Percentiles rank a stretch among this genome's conserved stretches.
phyloP scores from a whole-genome alignment of 2,888 invertebrate genomes.

The Apodemia hepburni region DNA sequence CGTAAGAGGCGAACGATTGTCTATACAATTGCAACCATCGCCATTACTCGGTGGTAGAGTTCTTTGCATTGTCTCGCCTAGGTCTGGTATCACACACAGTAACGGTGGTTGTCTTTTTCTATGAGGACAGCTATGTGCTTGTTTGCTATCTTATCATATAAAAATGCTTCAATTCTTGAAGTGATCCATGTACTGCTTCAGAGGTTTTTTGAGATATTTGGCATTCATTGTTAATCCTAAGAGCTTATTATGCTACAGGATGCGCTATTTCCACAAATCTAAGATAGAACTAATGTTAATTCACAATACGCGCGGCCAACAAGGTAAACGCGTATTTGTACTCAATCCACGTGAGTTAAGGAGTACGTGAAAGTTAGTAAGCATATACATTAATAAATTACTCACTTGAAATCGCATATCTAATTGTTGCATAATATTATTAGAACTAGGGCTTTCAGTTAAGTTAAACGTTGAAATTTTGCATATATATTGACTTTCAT shows the following conservation, averaged over 20 bases:
- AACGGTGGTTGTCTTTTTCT: too few species aligned
- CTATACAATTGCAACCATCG: too few species aligned
- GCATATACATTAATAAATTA: slow-evolving; percentile 27
- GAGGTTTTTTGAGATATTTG: too few species aligned
- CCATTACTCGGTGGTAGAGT: too few species aligned
- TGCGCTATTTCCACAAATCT: background rate
- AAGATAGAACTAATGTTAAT: background rate
- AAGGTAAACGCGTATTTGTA: slow-evolving; percentile 17
- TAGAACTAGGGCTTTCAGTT: background rate
- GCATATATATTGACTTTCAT: too few species aligned
- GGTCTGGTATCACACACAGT: too few species aligned
- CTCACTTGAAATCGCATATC: slow-evolving; percentile 19
- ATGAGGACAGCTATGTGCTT: too few species aligned
- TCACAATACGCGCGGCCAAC: slow-evolving; percentile 11
- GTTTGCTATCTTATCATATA: too few species aligned
- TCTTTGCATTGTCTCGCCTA: too few species aligned
- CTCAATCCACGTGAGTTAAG: slow-evolving; percentile 22
- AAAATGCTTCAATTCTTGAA: background rate
- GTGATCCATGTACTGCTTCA: too few species aligned
- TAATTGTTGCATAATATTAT: slow-evolving; percentile 14
- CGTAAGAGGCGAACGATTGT: too few species aligned
- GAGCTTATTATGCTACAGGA: background rate
- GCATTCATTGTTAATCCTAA: background rate
- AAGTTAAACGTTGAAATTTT: too few species aligned
- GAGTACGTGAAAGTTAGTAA: slow-evolving; percentile 25